phyloP scores from a whole-genome alignment of 2,888 invertebrate species.

The Laspeyria flexula region DNA sequence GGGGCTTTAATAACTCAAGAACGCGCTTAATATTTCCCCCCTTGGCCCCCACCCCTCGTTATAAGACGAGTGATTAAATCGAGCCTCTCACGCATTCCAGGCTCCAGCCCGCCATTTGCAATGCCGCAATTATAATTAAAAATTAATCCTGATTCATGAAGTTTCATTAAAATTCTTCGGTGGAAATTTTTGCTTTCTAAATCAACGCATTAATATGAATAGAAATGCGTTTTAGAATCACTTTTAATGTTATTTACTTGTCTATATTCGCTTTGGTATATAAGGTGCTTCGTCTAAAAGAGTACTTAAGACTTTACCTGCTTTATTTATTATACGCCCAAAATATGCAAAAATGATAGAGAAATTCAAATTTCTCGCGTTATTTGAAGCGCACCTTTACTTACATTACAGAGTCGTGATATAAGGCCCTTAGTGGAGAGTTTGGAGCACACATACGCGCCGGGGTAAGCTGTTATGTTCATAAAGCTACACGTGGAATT shows the following conservation, averaged over 20 bases:
- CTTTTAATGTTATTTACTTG: conserved; percentile 20
- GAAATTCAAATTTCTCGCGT: conserved; percentile 41
- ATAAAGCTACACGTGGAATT: conserved; percentile 74
- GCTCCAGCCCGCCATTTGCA: conserved; percentile 66
- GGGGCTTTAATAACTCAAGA: conserved; percentile 76
- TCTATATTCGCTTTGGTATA: conserved; percentile 9
- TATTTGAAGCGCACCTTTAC: conserved; percentile 41
- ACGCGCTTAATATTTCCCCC: conserved; percentile 73
- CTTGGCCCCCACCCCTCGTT: conserved; percentile 62
- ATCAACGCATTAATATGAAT: conserved; percentile 47
- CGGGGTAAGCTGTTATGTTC: conserved; percentile 63
- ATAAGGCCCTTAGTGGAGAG: conserved; percentile 50
- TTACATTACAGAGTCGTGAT: conserved; percentile 42
- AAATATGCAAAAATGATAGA: conserved; percentile 46
- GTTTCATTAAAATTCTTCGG: conserved; percentile 59
- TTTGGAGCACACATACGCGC: conserved; percentile 48
- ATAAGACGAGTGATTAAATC: conserved; percentile 79
- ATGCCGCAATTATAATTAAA: conserved; percentile 80
- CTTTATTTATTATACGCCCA: conserved; percentile 28
- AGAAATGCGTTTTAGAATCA: conserved; percentile 31
- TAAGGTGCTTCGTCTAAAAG: conserved; percentile 16
- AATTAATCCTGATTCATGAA: conserved; percentile 72
- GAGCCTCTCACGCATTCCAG: conserved; percentile 75
- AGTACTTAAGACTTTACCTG: conserved; percentile 17
- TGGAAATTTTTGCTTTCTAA: conserved; percentile 53